Conservation (phyloP, 2,888 invertebrate genomes). For the Podabrus alpinus region DNA sequence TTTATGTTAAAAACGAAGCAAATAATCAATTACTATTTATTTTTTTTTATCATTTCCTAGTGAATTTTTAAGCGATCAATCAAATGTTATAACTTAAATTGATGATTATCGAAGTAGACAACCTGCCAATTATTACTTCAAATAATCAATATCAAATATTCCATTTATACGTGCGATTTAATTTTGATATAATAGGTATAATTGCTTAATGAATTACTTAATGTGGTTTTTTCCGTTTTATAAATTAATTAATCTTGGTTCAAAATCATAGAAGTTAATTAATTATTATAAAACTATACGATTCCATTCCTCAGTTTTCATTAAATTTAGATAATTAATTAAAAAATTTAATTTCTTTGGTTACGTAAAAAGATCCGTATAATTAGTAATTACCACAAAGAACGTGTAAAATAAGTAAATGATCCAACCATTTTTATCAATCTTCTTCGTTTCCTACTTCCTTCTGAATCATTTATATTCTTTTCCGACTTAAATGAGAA, state of each 20-base stretch:
- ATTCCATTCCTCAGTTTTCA: neutral
- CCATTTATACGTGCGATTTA: neutral
- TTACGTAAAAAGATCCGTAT: neutral
- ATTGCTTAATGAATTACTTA: neutral
- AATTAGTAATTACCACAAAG: neutral
- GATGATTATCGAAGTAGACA: neutral
- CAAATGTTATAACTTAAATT: neutral
- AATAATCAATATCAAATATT: neutral
- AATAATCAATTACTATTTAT: neutral
- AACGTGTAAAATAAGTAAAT: neutral
- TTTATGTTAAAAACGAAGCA: neutral
- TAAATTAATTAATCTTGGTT: neutral
- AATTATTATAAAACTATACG: neutral
- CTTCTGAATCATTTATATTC: slow-evolving; percentile 15
- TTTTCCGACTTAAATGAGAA: slow-evolving; percentile 7
- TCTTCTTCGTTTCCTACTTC: slow-evolving; percentile 6
- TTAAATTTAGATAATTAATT: neutral
- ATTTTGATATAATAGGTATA: neutral
- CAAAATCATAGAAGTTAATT: neutral
- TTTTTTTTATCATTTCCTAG: neutral
- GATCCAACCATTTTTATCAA: neutral
- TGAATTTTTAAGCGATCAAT: neutral
- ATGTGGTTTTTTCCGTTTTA: neutral
- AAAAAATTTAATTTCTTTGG: neutral
- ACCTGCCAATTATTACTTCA: neutral